Percentiles rank a stretch among this genome's conserved stretches.
phyloP scores from a whole-genome alignment of 2,888 invertebrate genomes.

The Caenorhabditis virilis region DNA sequence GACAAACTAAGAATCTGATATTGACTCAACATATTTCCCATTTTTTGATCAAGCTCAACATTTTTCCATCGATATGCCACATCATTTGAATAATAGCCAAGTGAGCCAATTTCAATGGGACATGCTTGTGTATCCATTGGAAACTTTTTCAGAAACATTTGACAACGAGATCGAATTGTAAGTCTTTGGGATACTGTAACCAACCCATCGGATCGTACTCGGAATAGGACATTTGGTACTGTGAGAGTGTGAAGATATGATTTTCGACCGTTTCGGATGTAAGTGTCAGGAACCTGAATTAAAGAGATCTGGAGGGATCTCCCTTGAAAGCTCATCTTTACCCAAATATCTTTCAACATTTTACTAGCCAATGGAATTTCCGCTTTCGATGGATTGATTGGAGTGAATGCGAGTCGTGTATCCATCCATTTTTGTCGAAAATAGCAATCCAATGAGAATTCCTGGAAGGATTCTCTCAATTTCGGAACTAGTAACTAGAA shows the following conservation, averaged over 20 bases:
- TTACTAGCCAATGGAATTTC: constrained; percentile 79
- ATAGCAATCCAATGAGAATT: constrained; percentile 86
- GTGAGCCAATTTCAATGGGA: constrained; percentile 58
- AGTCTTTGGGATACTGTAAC: constrained; percentile 90
- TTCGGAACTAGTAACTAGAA: background rate
- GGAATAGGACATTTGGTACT: constrained; percentile 89
- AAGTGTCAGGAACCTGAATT: constrained; percentile 81
- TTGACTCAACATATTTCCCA: constrained; percentile 89
- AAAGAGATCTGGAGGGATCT: too few species aligned
- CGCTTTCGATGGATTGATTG: constrained; percentile 45
- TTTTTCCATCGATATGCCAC: constrained; percentile 82
- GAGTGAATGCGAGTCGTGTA: constrained; percentile 77
- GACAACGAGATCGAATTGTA: constrained; percentile 83
- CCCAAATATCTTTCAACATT: constrained; percentile 89
- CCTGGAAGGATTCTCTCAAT: constrained; percentile 72
- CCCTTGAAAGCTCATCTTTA: background rate
- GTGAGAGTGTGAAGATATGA: constrained; percentile 95
- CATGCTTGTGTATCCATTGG: constrained; percentile 78
- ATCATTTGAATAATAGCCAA: constrained; percentile 80
- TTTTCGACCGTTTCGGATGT: constrained; percentile 85
- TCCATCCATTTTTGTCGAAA: constrained; percentile 88
- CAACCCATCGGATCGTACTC: constrained; percentile 87
- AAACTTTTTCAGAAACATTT: constrained; percentile 84
- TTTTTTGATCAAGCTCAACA: constrained; percentile 81
- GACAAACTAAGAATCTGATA: constrained; percentile 76